Conservation (phyloP, 1,140 invertebrate species). For the Chironomus striatipennis region DNA sequence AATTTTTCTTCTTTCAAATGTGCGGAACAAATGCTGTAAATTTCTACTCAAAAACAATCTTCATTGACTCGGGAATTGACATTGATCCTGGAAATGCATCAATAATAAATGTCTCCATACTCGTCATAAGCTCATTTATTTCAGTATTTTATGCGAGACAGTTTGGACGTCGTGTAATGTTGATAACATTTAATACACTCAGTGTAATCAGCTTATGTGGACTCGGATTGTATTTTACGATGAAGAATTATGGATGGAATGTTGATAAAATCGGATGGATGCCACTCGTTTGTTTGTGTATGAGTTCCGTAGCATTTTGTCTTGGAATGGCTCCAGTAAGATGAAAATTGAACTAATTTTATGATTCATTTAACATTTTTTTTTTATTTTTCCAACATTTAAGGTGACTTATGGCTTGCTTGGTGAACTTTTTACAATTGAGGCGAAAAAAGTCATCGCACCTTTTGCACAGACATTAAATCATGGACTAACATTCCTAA, state of each 20-base stretch:
- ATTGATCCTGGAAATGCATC: not conserved
- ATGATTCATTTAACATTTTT: not conserved
- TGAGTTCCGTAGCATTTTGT: not conserved
- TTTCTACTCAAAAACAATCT: not conserved
- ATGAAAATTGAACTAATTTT: not conserved
- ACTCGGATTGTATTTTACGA: not conserved
- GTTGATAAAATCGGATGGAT: not conserved
- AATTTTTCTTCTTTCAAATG: slow-evolving; percentile 2
- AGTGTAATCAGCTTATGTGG: not conserved
- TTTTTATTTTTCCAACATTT: not conserved
- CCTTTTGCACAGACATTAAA: not conserved
- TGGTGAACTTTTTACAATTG: slow-evolving; percentile 3
- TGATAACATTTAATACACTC: not conserved
- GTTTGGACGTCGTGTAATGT: not conserved
- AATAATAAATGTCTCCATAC: not conserved
- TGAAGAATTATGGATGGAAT: not conserved
- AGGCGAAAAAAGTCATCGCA: not conserved
- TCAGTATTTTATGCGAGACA: not conserved
- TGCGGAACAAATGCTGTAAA: not conserved
- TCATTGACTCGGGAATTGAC: not conserved
- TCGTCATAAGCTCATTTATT: not conserved
- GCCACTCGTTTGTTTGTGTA: not conserved
- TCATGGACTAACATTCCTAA: not conserved
- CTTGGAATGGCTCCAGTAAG: not conserved
- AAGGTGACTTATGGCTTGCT: not conserved